phyloP scores from a whole-genome alignment of 2,888 invertebrate species.

The Thera britannica region DNA sequence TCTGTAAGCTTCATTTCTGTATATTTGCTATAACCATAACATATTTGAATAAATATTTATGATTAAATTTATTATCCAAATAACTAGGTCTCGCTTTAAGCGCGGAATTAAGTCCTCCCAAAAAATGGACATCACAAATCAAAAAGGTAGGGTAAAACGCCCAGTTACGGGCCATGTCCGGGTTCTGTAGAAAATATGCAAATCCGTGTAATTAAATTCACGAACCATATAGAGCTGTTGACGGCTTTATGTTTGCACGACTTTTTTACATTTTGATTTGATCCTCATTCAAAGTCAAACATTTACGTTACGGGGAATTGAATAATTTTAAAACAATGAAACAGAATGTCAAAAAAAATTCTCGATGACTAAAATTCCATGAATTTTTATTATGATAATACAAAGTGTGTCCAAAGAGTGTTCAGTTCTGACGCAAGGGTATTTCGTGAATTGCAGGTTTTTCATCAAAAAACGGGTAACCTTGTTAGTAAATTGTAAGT shows the following conservation, averaged over 20 bases:
- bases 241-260: slow-evolving; percentile 55
- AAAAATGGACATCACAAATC: slow-evolving; percentile 55
- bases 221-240: slow-evolving; percentile 62
- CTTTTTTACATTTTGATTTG: slow-evolving; percentile 23
- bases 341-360: not conserved
- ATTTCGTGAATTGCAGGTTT: slow-evolving; percentile 10
- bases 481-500: slow-evolving; percentile 45
- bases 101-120: slow-evolving; percentile 30
- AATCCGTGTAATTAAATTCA: slow-evolving; percentile 73
- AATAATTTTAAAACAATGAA: slow-evolving; percentile 8
- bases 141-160: slow-evolving; percentile 60
- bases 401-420: not conserved
- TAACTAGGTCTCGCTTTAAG: slow-evolving; percentile 41
- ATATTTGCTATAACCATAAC: slow-evolving; percentile 13
- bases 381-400: too few relatives aligned
- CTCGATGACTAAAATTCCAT: too few relatives aligned
- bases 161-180: slow-evolving; percentile 51
- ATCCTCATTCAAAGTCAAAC: slow-evolving; percentile 16
- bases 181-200: slow-evolving; percentile 67
- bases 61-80: slow-evolving; percentile 35
- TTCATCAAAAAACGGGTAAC: slow-evolving; percentile 12
- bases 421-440: not conserved
- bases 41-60: slow-evolving; percentile 18
- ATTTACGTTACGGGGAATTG: slow-evolving; percentile 6
- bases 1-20: not conserved